These are phyloP conservation scores for Orycteropus afer DNA, from an alignment of 2,113 vertebrate genomes.

Conservation along the genomic window DNA sequence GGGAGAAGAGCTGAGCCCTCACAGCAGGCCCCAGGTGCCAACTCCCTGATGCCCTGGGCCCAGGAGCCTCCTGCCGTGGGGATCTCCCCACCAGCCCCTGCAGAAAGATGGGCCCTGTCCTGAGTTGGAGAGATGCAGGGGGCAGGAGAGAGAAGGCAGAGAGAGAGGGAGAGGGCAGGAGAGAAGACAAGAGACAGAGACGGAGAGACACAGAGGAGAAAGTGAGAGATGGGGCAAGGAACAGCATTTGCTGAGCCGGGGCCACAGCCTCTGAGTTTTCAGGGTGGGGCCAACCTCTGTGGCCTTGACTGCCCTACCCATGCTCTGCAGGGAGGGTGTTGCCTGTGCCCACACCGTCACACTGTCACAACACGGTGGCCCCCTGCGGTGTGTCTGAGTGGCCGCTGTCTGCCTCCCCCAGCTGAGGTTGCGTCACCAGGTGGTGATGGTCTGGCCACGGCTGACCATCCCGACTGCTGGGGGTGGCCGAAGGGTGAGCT, in stretches of 20 bases:
- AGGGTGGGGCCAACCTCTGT: no score
- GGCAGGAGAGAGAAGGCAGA: not conserved
- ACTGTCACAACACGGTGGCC: no score
- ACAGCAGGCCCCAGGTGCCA: no score
- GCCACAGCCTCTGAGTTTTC: no score
- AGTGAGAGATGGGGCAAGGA: not conserved
- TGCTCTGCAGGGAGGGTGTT: no score
- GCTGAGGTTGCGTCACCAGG: not conserved
- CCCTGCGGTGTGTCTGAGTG: rapidly evolving
- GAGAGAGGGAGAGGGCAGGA: not conserved
- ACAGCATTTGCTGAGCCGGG: not conserved
- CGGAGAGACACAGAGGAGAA: not conserved
- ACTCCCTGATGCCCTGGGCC: not conserved
- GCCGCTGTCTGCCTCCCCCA: no score
- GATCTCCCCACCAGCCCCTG: not conserved
- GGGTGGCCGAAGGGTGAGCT: no score
- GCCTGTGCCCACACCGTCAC: no score
- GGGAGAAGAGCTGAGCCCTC: not conserved
- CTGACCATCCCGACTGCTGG: rapidly evolving
- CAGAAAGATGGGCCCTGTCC: not conserved
- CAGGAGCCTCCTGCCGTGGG: not conserved
- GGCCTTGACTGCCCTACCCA: no score
- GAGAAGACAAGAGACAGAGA: not conserved
- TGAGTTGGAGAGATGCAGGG: not conserved
- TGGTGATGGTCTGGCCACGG: not conserved